Conservation (phyloP, 2,797 vertebrate genomes). For the Sphaeramia orbicularis region DNA sequence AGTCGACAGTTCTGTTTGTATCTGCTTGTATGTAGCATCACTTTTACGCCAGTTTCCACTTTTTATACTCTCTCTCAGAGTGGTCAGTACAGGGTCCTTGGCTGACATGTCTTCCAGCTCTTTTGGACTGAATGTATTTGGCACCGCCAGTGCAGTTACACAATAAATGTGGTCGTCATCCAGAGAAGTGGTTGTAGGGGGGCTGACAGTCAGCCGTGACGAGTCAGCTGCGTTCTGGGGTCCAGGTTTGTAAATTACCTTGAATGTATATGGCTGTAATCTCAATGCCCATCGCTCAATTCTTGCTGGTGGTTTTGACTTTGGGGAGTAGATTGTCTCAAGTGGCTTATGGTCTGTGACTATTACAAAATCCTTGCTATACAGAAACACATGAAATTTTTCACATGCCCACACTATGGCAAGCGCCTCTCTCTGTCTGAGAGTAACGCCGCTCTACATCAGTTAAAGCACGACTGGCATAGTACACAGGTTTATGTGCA, state of each 20-base stretch:
- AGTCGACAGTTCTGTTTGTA: background rate
- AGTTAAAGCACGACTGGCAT: conserved; percentile 15
- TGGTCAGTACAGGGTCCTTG: background rate
- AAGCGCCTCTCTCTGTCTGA: conserved; percentile 8
- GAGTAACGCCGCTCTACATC: conserved; percentile 22
- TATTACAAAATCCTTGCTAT: conserved; percentile 8
- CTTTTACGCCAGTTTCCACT: conserved; percentile 11
- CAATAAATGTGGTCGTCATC: conserved; percentile 15
- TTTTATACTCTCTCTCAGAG: background rate
- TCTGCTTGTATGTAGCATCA: background rate
- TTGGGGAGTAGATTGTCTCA: conserved; percentile 26
- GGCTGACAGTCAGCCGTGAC: background rate
- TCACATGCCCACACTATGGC: conserved; percentile 17
- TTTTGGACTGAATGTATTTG: conserved; percentile 12
- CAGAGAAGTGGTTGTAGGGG: background rate
- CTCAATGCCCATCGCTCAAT: conserved; percentile 20
- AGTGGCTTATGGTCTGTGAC: conserved; percentile 18
- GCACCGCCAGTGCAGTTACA: conserved; percentile 7
- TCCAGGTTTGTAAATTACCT: conserved; percentile 14
- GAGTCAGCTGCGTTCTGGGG: conserved; percentile 27
- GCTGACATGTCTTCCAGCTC: conserved; percentile 21
- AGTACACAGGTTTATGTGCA: conserved; percentile 25
- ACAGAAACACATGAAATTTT: conserved; percentile 1
- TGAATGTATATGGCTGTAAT: conserved; percentile 21
- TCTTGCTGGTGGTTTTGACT: conserved; percentile 31